These are phyloP conservation scores for Mycteria americana DNA, from an alignment of 2,797 vertebrate species.

Conservation along the genomic window DNA sequence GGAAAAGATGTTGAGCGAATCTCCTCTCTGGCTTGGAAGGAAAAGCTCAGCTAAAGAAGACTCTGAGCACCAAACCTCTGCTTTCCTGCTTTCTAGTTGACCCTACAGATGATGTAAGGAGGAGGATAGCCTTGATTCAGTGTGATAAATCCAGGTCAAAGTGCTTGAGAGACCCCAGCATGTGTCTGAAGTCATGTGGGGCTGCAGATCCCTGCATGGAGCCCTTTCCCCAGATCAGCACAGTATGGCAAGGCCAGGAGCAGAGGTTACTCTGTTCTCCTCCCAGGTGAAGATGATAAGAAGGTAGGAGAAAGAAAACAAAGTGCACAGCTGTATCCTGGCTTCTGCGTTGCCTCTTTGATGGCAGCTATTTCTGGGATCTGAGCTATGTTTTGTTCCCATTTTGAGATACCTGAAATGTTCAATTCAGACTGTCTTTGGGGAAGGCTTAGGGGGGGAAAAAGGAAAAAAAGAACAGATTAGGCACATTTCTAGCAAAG, in stretches of 20 bases:
- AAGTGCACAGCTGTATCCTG: not conserved
- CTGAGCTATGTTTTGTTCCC: not conserved
- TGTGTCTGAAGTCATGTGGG: not conserved
- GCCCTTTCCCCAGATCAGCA: not conserved
- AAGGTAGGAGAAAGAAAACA: not conserved
- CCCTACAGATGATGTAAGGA: not conserved
- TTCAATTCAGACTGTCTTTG: not conserved
- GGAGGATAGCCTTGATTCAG: not conserved
- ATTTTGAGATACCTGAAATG: not conserved
- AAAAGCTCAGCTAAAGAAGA: not conserved
- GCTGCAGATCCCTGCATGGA: not conserved
- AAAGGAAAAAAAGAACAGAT: accelerated
- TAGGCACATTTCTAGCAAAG: not conserved
- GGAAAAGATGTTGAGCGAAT: not conserved
- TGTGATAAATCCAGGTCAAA: not conserved
- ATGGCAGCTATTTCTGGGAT: not conserved
- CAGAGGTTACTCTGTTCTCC: not conserved
- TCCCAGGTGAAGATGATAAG: not conserved
- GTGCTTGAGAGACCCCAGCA: not conserved
- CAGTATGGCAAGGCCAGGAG: not conserved
- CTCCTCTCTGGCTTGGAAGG: not conserved
- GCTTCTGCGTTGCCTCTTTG: not conserved
- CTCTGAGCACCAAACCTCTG: not conserved
- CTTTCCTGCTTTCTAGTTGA: not conserved
- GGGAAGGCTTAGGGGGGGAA: not conserved